Evolutionary conservation across 2,888 invertebrate species (phyloP), one percentile per base, ranked within the genome.

Genomic region (Drosophila multiciliata): DNA sequence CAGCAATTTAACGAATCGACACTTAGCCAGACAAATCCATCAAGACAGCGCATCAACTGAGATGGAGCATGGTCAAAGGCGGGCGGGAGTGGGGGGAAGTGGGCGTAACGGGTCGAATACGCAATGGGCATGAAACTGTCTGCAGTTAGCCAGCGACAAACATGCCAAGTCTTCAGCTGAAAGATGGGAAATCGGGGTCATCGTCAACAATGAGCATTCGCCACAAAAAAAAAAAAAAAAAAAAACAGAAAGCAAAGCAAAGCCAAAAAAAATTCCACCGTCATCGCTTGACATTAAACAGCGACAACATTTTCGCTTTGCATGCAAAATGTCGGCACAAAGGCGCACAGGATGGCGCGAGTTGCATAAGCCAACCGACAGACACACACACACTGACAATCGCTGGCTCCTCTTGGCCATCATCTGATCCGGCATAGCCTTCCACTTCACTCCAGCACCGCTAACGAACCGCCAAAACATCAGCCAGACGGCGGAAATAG

Each of bases 401-500:
- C 61, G 60, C 45, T 54, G 52, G 63, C 80, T 63, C n/a, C 53
- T 36, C 52, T 29, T 76, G 73, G 72, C 73, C 77, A 77, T 63
- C 77, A 78, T 63, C 60, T 76, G 77, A 78, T 76, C 77, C 80
- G 77, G 77, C 71, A 59, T 40, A 75, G 49, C 66, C 62, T 54
- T 50, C 81, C 26, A 17, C 26, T 11, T 73, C 38, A 45, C 57
- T n/a, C 17, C 58, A 38, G 54, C 65, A 36, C 50, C 58, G 62
- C 73, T 72, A 87, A 89, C 89, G 85, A 82, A 73, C 76, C 80
- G 87, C 85, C 71, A 89, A 85, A 90, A 73, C 84, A 86, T 80
- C 88, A 80, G 80, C 66, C 90, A 85, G 90, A 85, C 83, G 84
- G 90, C 85, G 90, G 85, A 85, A 90, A 88, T 90, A 90, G 90